Base-by-base conservation (phyloP, 1,140 invertebrate genomes). In the Drosophila ogumai region DNA sequence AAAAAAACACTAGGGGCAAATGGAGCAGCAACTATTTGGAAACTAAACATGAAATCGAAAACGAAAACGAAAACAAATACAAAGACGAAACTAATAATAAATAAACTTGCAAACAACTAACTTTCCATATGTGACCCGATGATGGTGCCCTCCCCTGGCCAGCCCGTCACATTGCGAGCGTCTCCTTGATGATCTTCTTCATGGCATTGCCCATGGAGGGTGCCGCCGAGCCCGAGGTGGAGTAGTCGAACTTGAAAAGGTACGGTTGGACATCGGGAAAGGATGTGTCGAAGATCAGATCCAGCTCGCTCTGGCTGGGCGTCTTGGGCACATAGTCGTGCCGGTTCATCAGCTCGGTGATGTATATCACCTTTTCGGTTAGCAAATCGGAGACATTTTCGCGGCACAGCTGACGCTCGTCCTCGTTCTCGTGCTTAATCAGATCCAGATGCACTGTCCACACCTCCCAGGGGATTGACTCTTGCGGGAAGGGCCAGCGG, bases 271-370 rank as follows among this genome's bases (percentile, higher is more conserved):
- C 96, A 93, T 99, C 98, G 3, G 95, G 93, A 93, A 96, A 99
- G 12, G 95, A 95, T 3, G 98, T 99, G 92, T 99, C 98, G 93
- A 99, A 99, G 64, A 99, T 96, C 49, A 98, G 94, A 93, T 99
- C 98, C 47, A 99, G 94, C 92, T 99, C 98, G 10, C 96, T 96
- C 90, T 97, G 96, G 90, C 96, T 97, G 50, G 98, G 98, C 95
- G 98, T 98, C 93, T 98, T 98, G 4, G 98, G 98, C 40, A 99
- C 95, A 93, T 98, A 99, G 86, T 99, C 97, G 92, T 98, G 96
- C 43, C 96, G 94, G 92, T 99, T 99, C 95, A 99, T 98, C 5
- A 98, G 96, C 93, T 99, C 97, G 0, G 98, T 97, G 81, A 99
- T 98, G 82, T 97, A 97, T 36, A 99, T 94, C 19, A 99, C 96